These are phyloP conservation scores for Camelus dromedarius DNA, from an alignment of 2,113 vertebrate species.

Conservation along the genomic window DNA sequence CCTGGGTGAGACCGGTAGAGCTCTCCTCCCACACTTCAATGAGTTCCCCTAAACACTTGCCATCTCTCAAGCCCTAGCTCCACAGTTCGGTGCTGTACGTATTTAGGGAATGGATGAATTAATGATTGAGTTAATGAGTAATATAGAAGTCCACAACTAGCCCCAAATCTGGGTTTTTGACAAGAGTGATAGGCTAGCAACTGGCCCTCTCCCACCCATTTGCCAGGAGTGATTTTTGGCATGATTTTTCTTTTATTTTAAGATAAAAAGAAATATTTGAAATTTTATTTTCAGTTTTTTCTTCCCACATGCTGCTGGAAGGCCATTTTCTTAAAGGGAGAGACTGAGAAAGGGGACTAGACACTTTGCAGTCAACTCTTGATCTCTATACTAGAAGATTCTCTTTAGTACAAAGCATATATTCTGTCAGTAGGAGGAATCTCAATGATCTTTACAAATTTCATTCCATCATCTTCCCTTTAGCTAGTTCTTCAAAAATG, in stretches of 20 bases:
- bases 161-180: neutral
- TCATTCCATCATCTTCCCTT: neutral
- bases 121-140: constrained; percentile 4
- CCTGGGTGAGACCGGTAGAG: neutral
- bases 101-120: neutral
- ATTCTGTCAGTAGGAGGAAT: neutral
- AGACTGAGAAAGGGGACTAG: neutral
- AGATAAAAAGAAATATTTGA: constrained; percentile 27
- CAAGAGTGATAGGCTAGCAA: neutral
- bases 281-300: neutral
- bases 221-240: neutral
- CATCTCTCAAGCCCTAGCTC: neutral
- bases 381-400: neutral
- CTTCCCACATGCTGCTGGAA: neutral
- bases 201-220: neutral
- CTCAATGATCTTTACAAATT: neutral
- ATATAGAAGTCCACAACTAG: neutral
- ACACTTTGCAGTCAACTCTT: neutral
- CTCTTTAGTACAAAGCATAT: neutral
- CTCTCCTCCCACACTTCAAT: neutral
- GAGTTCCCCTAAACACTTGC: neutral
- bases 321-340: neutral
- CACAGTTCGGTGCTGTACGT: neutral
- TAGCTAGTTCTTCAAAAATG: constrained; percentile 1
- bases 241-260: neutral